Conservation (phyloP, 2,113 vertebrate species). For the Varanus salvator region DNA sequence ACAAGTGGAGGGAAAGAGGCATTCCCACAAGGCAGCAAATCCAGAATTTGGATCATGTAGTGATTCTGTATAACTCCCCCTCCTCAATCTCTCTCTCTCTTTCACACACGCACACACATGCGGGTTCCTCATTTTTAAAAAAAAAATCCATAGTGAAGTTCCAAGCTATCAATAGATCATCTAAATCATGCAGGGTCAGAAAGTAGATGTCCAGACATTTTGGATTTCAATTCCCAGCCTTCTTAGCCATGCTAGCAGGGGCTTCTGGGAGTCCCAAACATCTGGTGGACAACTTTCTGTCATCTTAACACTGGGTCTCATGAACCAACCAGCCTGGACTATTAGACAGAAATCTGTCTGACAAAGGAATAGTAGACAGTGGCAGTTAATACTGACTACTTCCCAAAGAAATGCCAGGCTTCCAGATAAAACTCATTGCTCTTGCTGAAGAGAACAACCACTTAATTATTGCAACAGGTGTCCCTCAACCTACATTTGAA, state of each 20-base stretch:
- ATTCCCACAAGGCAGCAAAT: neutral
- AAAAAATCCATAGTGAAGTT: neutral
- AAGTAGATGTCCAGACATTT: too few species aligned
- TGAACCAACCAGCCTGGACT: neutral
- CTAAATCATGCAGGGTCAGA: neutral
- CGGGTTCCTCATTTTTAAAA: neutral
- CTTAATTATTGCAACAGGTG: too few species aligned
- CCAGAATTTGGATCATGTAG: neutral
- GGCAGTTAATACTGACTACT: too few species aligned
- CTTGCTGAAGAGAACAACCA: too few species aligned
- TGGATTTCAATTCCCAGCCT: too few species aligned
- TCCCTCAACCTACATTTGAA: too few species aligned
- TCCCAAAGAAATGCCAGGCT: too few species aligned
- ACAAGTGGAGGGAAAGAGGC: neutral
- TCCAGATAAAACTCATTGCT: too few species aligned
- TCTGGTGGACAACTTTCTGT: too few species aligned
- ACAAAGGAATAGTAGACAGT: neutral
- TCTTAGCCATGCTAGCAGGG: too few species aligned
- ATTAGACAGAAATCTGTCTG: neutral
- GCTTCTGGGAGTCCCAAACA: too few species aligned
- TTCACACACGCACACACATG: neutral
- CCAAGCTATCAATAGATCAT: neutral
- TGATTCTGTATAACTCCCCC: neutral
- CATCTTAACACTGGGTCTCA: neutral
- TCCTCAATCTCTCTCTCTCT: neutral